Conservation (phyloP, 2,888 invertebrate genomes). For the Limulus polyphemus region DNA sequence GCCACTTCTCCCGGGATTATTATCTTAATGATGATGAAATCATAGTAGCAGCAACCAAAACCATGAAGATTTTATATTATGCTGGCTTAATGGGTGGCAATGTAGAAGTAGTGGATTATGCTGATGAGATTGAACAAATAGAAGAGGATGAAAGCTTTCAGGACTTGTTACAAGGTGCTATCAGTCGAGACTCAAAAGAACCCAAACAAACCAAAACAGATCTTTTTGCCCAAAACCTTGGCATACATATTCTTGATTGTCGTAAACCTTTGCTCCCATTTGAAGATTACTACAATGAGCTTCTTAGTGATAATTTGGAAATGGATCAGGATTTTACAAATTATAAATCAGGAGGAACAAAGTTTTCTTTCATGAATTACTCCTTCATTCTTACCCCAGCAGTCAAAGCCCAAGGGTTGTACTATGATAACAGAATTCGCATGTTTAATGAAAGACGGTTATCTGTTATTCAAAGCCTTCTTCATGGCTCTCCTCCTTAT, state of each 20-base stretch:
- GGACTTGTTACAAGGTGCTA: constrained; percentile 32
- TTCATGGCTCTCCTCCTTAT: constrained; percentile 61
- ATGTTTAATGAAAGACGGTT: constrained; percentile 86
- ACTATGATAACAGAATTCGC: constrained; percentile 84
- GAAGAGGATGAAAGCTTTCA: constrained; percentile 37
- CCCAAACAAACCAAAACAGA: constrained; percentile 38
- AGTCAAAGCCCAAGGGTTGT: constrained; percentile 77
- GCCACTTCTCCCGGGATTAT: constrained; percentile 55
- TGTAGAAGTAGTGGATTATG: constrained; percentile 27
- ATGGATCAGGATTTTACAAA: constrained; percentile 88
- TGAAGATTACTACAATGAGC: constrained; percentile 87
- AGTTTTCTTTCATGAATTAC: constrained; percentile 80
- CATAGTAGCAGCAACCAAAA: constrained; percentile 69
- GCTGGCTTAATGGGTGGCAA: constrained; percentile 71
- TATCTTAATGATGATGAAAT: constrained; percentile 71
- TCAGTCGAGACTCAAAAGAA: constrained; percentile 35
- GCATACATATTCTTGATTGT: constrained; percentile 63
- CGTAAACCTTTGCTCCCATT: constrained; percentile 69
- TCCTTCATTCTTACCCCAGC: constrained; percentile 82
- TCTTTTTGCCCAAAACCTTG: constrained; percentile 56
- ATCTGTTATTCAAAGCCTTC: constrained; percentile 67
- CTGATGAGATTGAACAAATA: constrained; percentile 30
- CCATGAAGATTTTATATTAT: constrained; percentile 56
- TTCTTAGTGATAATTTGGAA: constrained; percentile 78
- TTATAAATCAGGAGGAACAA: constrained; percentile 48